A percentile compares a stretch with the other conserved stretches of the same genome.
phyloP scores from a whole-genome alignment of 1,140 invertebrate genomes.

The Calycopis cecrops region DNA sequence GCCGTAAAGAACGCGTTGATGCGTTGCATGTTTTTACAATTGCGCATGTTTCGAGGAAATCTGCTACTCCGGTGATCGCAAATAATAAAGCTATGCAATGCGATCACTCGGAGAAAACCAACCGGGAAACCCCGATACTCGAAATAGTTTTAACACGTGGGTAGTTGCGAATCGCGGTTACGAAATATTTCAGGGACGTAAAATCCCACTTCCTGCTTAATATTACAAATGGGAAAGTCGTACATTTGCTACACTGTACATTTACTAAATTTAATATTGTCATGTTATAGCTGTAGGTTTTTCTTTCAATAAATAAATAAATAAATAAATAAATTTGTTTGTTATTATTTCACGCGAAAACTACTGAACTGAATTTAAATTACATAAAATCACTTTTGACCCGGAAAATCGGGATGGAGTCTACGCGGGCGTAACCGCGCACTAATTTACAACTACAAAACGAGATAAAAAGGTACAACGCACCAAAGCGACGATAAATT shows the following conservation, averaged over 20 bases:
- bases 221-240: too few species aligned
- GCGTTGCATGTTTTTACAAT: constrained; percentile 41
- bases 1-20: constrained; percentile 33
- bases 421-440: too few species aligned
- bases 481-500: constrained; percentile 57
- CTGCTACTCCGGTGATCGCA: constrained; percentile 47
- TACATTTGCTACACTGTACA: too few species aligned
- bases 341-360: too few species aligned
- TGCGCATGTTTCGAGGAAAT: constrained; percentile 51
- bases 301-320: too few species aligned
- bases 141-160: constrained; percentile 57
- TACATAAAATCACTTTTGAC: too few species aligned
- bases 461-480: constrained; percentile 51
- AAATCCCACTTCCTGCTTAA: too few species aligned
- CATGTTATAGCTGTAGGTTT: too few species aligned
- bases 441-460: constrained; percentile 27
- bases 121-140: constrained; percentile 49
- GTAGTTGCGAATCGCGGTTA: constrained; percentile 34
- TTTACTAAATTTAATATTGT: too few species aligned
- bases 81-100: constrained; percentile 53
- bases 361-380: too few species aligned
- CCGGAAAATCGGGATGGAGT: too few species aligned
- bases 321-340: too few species aligned
- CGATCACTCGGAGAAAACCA: constrained; percentile 29
- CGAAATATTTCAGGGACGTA: constrained; percentile 9